Percentiles rank a stretch among this genome's conserved stretches.
phyloP scores from a whole-genome alignment of 1,140 invertebrate species.

The Agrilus planipennis region DNA sequence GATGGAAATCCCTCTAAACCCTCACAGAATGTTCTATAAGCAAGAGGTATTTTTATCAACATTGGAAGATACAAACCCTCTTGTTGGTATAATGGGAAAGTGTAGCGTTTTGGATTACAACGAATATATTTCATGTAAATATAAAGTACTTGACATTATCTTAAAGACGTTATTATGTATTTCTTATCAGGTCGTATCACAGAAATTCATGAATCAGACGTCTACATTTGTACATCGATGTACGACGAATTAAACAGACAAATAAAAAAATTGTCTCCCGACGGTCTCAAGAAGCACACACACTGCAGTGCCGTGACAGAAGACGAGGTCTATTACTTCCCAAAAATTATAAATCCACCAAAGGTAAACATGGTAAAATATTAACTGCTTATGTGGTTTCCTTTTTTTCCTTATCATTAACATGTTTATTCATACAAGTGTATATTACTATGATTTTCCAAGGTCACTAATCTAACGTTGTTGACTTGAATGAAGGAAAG shows the following conservation, averaged over 20 bases:
- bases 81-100: slow-evolving; percentile 81
- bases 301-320: slow-evolving; percentile 72
- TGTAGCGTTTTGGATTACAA: slow-evolving; percentile 84
- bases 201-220: slow-evolving; percentile 84
- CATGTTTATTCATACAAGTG: slow-evolving; percentile 23
- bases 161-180: not conserved
- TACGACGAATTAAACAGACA: slow-evolving; percentile 82
- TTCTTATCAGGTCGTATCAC: slow-evolving; percentile 68
- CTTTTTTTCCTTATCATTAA: slow-evolving; percentile 21
- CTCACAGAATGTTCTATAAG: slow-evolving; percentile 75
- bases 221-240: slow-evolving; percentile 87
- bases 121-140: slow-evolving; percentile 82
- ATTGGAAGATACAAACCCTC: slow-evolving; percentile 81
- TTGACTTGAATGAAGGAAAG: too few relatives aligned
- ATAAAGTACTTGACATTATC: slow-evolving; percentile 2
- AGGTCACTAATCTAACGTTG: too few relatives aligned
- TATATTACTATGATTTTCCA: too few relatives aligned
- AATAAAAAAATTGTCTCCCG: slow-evolving; percentile 54
- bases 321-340: slow-evolving; percentile 89
- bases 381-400: slow-evolving; percentile 4
- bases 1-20: slow-evolving; percentile 67
- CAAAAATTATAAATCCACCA: slow-evolving; percentile 58
- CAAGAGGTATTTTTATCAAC: slow-evolving; percentile 90
- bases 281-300: slow-evolving; percentile 70
- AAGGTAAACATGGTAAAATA: slow-evolving; percentile 50